phyloP scores from a whole-genome alignment of 2,113 vertebrate species.

The Uria lomvia region DNA sequence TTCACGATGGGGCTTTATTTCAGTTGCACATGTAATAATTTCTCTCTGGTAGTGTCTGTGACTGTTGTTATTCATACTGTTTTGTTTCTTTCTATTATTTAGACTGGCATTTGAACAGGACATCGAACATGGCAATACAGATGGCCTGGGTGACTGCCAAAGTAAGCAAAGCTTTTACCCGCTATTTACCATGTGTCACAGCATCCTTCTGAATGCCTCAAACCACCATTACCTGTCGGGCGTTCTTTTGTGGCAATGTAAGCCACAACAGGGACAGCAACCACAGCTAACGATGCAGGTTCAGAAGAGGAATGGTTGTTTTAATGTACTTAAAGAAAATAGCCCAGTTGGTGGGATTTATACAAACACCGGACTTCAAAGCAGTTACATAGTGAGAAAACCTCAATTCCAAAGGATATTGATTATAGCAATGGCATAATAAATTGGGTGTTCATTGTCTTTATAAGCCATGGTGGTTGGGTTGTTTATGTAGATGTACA shows the following conservation, averaged over 20 bases:
- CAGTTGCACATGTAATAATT: background rate
- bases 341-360: background rate
- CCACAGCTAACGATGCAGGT: background rate
- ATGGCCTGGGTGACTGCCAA: slow-evolving; percentile 99
- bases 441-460: background rate
- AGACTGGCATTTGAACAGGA: slow-evolving; percentile 97
- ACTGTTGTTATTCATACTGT: slow-evolving; percentile 63
- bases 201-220: slow-evolving; percentile 37
- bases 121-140: slow-evolving; percentile 95
- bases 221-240: background rate
- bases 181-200: slow-evolving; percentile 64
- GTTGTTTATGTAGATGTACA: background rate
- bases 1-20: background rate
- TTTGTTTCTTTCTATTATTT: slow-evolving; percentile 79
- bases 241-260: background rate
- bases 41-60: slow-evolving; percentile 6
- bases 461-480: background rate
- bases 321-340: background rate
- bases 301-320: background rate
- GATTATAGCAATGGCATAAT: background rate
- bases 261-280: slow-evolving; percentile 10
- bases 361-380: background rate
- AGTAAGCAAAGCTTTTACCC: slow-evolving; percentile 89
- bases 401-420: background rate
- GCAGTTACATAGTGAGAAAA: background rate